Base-by-base conservation (phyloP, 2,888 invertebrate species). In the Unio delphinus region DNA sequence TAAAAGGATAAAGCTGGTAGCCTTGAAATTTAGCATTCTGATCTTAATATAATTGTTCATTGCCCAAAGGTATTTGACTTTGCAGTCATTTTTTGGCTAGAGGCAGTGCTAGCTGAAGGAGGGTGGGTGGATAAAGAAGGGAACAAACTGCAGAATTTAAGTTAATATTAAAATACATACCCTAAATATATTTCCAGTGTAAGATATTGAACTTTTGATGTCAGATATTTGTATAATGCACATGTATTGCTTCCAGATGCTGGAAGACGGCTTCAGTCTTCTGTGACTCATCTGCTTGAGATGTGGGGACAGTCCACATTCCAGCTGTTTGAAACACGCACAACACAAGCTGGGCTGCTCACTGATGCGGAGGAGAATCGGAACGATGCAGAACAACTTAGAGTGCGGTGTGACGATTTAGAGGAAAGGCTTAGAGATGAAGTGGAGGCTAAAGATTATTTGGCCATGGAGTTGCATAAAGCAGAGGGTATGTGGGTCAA, bases 381-480 rank as follows among this genome's bases (percentile, higher is more conserved):
- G 63, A 77, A 78, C 28, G 85, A 86, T 57, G 68, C 80, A 5
- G 79, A 84, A 66, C 75, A 75, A 45, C 65, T 78, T 57, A 73
- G 70, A 28, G 74, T 77, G n/a, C 75, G 80, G 45, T 79, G 77
- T 61, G 75, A 76, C 28, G 89, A 88, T 55, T 76, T 87, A 54
- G 83, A 83, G 70, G 86, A 84, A 72, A 74, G 83, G 18, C 75
- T 87, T 7, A 64, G 75, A 18, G 80, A 83, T 55, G 86, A 90
- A 76, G 81, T 81, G 18, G 80, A 85, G 23, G 81, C 87, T 17
- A 88, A 87, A 73, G 89, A 89, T 65, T 86, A 83, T 70, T 81
- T 90, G 23, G 88, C 87, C 4, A 73, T 87, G 63, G 89, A 90
- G 71, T 79, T 90, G 7, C 84, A 89, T 72, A 90, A 88, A 70